Base-by-base conservation (phyloP, 2,113 vertebrate genomes). In the Boleophthalmus pectinirostris region DNA sequence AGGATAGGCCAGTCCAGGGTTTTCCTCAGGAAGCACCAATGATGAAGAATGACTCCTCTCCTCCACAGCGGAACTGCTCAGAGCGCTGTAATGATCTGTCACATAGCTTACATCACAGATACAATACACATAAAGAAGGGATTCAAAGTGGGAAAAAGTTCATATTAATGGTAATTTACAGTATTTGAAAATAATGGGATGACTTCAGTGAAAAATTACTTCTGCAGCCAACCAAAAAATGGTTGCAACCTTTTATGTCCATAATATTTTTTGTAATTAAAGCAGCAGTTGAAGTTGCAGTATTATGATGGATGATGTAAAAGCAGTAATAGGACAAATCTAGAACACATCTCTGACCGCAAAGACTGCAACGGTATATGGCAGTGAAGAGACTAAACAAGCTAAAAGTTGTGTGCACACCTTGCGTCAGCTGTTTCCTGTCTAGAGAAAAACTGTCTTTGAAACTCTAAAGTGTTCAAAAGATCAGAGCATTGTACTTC, bases 11-110 rank as follows among this genome's bases (percentile, higher is more conserved):
- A 38, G 45, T 47, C 2, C 29, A 0, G 29, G 23, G 18, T 64
- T 75, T 45, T 63, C 79, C 49, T 49, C 67, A 38, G 61, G 80
- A 80, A 25, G 66, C 58, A 63, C 74, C 68, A 56, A 70, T 64
- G 58, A 78, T 65, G 56, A 73, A 70, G 83, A 70, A 72, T 81
- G 78, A 81, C 74, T 68, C 8, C 53, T 74, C 80, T 78, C 58
- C 67, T 66, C 20, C 60, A 74, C 68, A 68, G 68, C 77, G 69
- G 46, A 66, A 68, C 23, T 60, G 79, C 83, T 75, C 29, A 56
- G 61, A 83, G 73, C 47, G 56, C 51, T 74, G 74, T 51, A 47
- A 73, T 75, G 38, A 70, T 80, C 74, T 84, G 81, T 87, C 81
- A 74, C 49, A 77, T 64, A 46, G 57, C 67, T 84, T 67, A 25